phyloP scores from a whole-genome alignment of 2,888 invertebrate genomes.

The Calephelis perditalis region DNA sequence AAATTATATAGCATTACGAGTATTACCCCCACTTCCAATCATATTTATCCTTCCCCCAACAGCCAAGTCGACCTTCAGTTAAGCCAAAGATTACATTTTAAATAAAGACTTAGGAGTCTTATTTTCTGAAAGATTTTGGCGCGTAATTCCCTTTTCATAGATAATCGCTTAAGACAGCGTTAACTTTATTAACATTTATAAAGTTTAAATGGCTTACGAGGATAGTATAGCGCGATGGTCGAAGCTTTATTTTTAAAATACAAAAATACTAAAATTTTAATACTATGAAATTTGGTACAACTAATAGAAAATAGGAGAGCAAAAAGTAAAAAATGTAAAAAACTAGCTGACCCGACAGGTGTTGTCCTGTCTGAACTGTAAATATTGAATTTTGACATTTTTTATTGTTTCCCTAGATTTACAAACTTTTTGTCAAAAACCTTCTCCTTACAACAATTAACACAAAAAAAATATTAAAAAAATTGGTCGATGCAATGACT shows the following conservation, averaged over 20 bases:
- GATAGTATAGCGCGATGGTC: background rate
- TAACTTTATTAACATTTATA: constrained; percentile 5
- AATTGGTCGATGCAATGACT: too few relatives aligned
- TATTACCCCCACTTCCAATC: background rate
- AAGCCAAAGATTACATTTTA: background rate
- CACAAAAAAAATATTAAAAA: too few relatives aligned
- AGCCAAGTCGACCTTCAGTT: background rate
- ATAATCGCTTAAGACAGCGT: constrained; percentile 10
- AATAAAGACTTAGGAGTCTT: background rate
- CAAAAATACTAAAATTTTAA: too few relatives aligned
- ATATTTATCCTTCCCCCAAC: background rate
- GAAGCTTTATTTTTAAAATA: background rate
- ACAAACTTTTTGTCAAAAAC: too few relatives aligned
- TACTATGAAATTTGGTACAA: too few relatives aligned
- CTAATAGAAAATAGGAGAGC: too few relatives aligned
- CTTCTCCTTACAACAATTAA: too few relatives aligned
- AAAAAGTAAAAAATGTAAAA: too few relatives aligned
- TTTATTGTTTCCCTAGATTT: too few relatives aligned
- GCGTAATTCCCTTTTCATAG: constrained; percentile 3
- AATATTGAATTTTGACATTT: too few relatives aligned
- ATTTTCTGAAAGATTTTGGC: constrained; percentile 2
- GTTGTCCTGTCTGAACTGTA: too few relatives aligned
- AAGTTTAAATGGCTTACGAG: background rate
- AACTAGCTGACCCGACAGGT: too few relatives aligned
- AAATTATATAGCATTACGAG: background rate